Evolutionary conservation across 37 sponge, comb jelly and placozoan genomes (phyloP).

Genomic region (Chondrosia reniformis): DNA sequence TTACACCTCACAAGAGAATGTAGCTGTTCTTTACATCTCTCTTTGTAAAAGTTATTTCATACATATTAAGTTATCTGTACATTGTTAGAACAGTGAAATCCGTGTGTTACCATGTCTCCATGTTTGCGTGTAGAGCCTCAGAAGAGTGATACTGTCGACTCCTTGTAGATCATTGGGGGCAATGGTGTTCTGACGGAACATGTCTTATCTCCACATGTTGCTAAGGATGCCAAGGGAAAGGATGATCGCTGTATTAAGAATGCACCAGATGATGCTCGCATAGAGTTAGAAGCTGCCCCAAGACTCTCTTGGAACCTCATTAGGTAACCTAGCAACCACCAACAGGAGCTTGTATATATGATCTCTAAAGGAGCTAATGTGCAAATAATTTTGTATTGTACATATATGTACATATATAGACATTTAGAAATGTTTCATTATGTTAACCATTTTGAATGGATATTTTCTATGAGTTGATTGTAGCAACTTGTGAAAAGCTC

Average conservation of each 20-base stretch:
- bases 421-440: conserved; percentile 31
- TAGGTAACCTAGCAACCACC: too few relatives aligned
- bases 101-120: too few relatives aligned
- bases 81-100: too few relatives aligned
- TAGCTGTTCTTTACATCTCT: too few relatives aligned
- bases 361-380: too few relatives aligned
- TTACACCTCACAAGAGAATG: too few relatives aligned
- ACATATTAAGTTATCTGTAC: too few relatives aligned
- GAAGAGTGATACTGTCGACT: conserved; percentile 20
- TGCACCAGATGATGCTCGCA: conserved; percentile 66
- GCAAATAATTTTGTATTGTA: too few relatives aligned
- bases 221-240: conserved; percentile 33
- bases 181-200: conserved; percentile 49
- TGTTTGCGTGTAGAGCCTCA: conserved; percentile 25
- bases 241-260: not conserved
- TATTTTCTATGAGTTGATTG: not conserved
- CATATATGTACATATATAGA: conserved; percentile 35
- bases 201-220: conserved; percentile 36
- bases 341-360: too few relatives aligned
- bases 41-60: too few relatives aligned
- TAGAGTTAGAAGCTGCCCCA: conserved; percentile 43
- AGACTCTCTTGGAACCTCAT: conserved; percentile 65
- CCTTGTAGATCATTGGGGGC: conserved; percentile 53
- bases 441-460: conserved; percentile 28
- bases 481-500: not conserved